Percentiles rank a stretch among this genome's conserved stretches.
phyloP scores from a whole-genome alignment of 2,888 invertebrate genomes.

The Lycaena phlaeas region DNA sequence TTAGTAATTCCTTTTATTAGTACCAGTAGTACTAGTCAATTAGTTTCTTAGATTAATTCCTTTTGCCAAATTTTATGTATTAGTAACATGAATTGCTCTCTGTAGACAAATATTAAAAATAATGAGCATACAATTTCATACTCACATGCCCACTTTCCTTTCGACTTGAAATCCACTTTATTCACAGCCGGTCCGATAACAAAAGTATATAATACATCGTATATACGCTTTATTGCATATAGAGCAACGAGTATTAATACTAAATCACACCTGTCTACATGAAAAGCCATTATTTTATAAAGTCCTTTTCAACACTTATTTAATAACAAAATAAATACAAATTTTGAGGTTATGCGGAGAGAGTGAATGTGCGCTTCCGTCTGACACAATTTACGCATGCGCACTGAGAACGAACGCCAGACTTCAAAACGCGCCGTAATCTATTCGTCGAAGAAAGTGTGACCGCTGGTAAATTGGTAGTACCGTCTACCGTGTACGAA shows the following conservation, averaged over 20 bases:
- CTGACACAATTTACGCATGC: slow-evolving; percentile 60
- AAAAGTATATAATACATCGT: slow-evolving; percentile 40
- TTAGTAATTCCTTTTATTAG: too few relatives aligned
- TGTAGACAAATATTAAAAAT: neutral
- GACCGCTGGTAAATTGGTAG: neutral
- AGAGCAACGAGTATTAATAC: slow-evolving; percentile 43
- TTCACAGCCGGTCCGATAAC: slow-evolving; percentile 71
- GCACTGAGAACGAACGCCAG: slow-evolving; percentile 30
- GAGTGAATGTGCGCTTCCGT: slow-evolving; percentile 27
- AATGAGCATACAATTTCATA: slow-evolving; percentile 26
- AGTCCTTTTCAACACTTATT: slow-evolving; percentile 16
- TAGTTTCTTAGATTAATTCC: too few relatives aligned
- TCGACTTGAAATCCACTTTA: slow-evolving; percentile 76
- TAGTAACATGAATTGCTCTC: too few relatives aligned
- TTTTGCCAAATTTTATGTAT: too few relatives aligned
- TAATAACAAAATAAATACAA: too few relatives aligned
- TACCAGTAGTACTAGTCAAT: too few relatives aligned
- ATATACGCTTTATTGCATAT: slow-evolving; percentile 32
- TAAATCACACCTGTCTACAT: slow-evolving; percentile 60
- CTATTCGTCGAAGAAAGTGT: slow-evolving; percentile 4
- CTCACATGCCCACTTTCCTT: slow-evolving; percentile 89
- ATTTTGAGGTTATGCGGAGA: slow-evolving; percentile 40
- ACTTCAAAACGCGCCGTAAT: neutral
- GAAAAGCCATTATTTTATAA: slow-evolving; percentile 32
- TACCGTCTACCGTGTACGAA: neutral